A percentile compares a stretch with the other conserved stretches of the same genome.
phyloP scores from a whole-genome alignment of 1,140 invertebrate genomes.

The Saccostrea glomerata region DNA sequence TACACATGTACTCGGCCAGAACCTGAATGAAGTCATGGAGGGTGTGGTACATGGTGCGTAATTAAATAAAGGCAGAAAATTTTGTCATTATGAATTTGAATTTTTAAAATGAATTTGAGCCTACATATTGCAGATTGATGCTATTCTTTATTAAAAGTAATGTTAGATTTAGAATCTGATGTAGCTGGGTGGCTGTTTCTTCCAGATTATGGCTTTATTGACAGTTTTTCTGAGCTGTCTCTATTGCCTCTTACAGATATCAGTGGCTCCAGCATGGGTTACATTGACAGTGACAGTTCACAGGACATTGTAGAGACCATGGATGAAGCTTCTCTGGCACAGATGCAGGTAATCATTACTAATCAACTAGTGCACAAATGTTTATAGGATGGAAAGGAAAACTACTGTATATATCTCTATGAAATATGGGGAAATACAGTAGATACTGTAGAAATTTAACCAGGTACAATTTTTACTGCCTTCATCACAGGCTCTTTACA shows the following conservation, averaged over 20 bases:
- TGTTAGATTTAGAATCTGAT: neutral
- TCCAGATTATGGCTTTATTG: constrained; percentile 64
- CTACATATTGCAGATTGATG: neutral
- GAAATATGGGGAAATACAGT: neutral
- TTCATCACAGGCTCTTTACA: no score
- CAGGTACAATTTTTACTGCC: no score
- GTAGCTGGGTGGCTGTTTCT: constrained; percentile 34
- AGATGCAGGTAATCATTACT: constrained; percentile 75
- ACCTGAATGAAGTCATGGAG: constrained; percentile 67
- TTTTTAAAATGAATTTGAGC: neutral
- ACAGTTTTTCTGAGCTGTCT: constrained; percentile 63
- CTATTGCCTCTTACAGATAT: constrained; percentile 68
- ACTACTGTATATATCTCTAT: neutral
- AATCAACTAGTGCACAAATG: neutral
- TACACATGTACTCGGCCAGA: constrained; percentile 72
- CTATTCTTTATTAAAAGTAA: neutral
- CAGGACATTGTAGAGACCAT: constrained; percentile 51
- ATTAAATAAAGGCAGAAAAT: no score
- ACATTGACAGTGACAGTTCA: constrained; percentile 68
- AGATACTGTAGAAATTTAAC: neutral
- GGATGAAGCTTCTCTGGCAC: constrained; percentile 71
- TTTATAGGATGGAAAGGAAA: neutral
- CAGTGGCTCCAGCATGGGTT: constrained; percentile 64
- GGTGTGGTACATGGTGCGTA: constrained; percentile 65
- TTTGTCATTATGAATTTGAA: no score